These are phyloP conservation scores for Synanthedon vespiformis DNA, from an alignment of 2,888 invertebrate genomes.

Conservation along the genomic window DNA sequence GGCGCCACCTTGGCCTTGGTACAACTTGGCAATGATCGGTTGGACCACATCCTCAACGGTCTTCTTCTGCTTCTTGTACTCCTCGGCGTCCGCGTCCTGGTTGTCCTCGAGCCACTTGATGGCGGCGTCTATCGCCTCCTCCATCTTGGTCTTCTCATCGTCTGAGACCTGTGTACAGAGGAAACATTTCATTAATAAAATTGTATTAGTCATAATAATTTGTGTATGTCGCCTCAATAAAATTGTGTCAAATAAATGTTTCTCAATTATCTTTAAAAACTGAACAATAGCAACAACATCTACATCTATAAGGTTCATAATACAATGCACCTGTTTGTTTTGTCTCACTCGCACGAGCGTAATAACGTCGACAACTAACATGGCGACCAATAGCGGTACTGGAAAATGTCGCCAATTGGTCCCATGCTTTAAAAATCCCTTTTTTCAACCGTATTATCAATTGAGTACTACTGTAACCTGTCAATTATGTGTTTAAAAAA, in stretches of 20 bases:
- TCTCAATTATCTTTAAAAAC: no score
- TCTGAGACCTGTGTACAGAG: slow-evolving; percentile 69
- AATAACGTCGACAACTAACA: no score
- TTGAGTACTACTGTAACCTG: neutral
- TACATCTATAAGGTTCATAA: no score
- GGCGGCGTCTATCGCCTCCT: slow-evolving; percentile 94
- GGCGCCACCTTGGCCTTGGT: slow-evolving; percentile 86
- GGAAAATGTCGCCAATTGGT: no score
- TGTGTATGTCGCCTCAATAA: no score
- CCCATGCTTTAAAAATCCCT: no score
- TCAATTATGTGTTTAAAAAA: neutral
- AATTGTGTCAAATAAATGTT: no score
- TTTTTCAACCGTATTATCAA: no score
- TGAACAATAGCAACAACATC: no score
- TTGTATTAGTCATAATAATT: neutral
- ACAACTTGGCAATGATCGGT: slow-evolving; percentile 97
- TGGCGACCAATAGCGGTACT: no score
- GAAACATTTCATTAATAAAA: slow-evolving; percentile 2
- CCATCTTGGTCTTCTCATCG: slow-evolving; percentile 94
- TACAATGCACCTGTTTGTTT: no score
- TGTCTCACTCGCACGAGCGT: no score
- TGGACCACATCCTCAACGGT: slow-evolving; percentile 94
- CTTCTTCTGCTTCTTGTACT: slow-evolving; percentile 95
- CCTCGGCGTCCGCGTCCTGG: slow-evolving; percentile 91
- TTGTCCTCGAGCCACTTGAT: slow-evolving; percentile 99